Base-by-base conservation (phyloP, 2,113 vertebrate genomes). In the Prolemur simus region DNA sequence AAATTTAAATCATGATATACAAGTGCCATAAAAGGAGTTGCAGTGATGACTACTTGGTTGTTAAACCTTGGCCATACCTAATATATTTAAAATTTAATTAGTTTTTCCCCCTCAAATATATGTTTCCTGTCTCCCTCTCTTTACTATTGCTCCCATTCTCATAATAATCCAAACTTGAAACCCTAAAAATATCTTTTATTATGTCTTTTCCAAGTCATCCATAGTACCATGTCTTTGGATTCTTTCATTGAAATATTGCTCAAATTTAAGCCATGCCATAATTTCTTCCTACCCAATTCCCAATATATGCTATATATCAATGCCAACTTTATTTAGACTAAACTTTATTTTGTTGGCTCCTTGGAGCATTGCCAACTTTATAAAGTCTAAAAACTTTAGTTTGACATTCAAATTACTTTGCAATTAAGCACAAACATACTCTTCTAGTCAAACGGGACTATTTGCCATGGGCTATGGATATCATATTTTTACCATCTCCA, bases 241-340 rank as follows among this genome's bases (percentile, higher is more conserved):
- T 92, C 18, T 92, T 88, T 86, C 76, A 88, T n/a, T 74, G 64
- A 78, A 83, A 89, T 68, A 89, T 2, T 80, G 42, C 34, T 96
- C n/a, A 83, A 58, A 93, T 82, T 89, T 89, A 80, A 90, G 52
- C 10, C 47, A 86, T 29, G 15, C 2, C 76, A 84, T 76, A 42
- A 92, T 68, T 93, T 91, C 83, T 86, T 96, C 42, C 66, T 42
- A 77, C 1, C 34, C 32, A 86, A 58, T 14, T 94, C 18, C 64
- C 49, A 87, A 56, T 23, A 82, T 49, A 71, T 69, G 25, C 47
- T 69, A 49, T 49, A 94, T 12, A 54, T 2, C 27, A 91, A 64
- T 34, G 60, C 1, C 56, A 91, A 23, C 73, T 96, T 80, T 60
- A 85, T 73, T 81, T 91, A 29, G 85, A 88, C 32, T 81, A 92